Percentiles rank a stretch among this genome's conserved stretches.
phyloP scores from a whole-genome alignment of 1,140 invertebrate species.

The Formica selysi region DNA sequence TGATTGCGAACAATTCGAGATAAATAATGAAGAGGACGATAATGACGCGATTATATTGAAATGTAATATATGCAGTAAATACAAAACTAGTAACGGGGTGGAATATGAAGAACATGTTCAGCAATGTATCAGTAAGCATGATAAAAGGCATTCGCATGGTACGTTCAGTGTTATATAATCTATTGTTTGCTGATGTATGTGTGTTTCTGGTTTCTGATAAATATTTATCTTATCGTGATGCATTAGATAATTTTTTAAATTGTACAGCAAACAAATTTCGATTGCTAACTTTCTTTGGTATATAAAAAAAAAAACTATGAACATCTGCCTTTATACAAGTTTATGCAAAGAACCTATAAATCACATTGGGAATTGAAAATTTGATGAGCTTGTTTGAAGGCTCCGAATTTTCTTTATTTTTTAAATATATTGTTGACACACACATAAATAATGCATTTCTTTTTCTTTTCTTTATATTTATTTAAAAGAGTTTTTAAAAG shows the following conservation, averaged over 20 bases:
- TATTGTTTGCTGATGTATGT: constrained; percentile 15
- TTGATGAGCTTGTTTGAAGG: not conserved
- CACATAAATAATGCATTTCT: not conserved
- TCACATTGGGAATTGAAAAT: not conserved
- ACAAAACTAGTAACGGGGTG: constrained; percentile 60
- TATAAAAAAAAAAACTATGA: not conserved
- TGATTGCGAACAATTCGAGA: constrained; percentile 73
- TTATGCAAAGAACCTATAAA: not conserved
- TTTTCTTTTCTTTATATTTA: not conserved
- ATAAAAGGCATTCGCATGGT: constrained; percentile 49
- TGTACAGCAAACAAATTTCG: not conserved
- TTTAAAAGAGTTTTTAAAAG: not conserved
- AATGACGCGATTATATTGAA: constrained; percentile 25
- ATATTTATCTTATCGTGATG: constrained; percentile 33
- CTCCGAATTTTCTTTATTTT: not conserved
- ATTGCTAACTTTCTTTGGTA: not conserved
- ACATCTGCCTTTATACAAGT: not conserved
- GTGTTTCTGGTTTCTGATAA: constrained; percentile 28
- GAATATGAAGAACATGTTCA: constrained; percentile 71
- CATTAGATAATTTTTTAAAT: not conserved
- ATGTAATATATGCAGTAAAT: constrained; percentile 73
- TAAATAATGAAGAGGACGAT: constrained; percentile 43
- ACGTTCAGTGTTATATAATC: constrained; percentile 19
- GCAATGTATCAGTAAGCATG: constrained; percentile 60
- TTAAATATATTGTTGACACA: not conserved